Evolutionary conservation across 2,797 vertebrate genomes (phyloP), one percentile per base, ranked within the genome.

Genomic region (Mormyrops attenuatus): DNA sequence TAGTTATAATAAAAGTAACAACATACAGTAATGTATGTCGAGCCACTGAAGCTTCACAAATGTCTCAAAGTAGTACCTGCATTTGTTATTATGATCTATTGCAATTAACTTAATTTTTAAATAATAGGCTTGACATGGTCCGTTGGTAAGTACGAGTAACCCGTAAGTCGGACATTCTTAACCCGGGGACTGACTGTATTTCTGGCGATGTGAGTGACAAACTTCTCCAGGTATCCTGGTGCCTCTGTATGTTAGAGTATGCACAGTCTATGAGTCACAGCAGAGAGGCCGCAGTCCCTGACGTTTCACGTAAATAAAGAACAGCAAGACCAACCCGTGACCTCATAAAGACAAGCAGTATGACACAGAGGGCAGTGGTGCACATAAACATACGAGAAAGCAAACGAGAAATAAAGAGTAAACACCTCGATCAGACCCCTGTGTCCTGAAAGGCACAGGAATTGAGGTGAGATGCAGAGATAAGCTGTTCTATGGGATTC

Each of bases 371-470:
- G 20, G 41, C 77, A 47, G 3, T 3, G 77, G 2, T 8, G 73
- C 88, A 89, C 89, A 86, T 88, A 90, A 88, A 91, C 89, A 89
- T 88, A 90, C 26, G 22, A 86, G 1, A 13, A n/a, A 50, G 41
- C 53, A 0, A 44, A 38, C 0, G n/a, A 30, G 20, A 30, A 85
- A 77, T 15, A 15, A 66, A 80, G 88, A 30, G 49, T 52, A 88
- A 77, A 88, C 66, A 88, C 17, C 17, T 11, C 3, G 20, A 22
- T 38, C 30, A 9, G 49, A 30, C 30, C 30, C 17, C 88, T 34
- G 34, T 20, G 26, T 88, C 44, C 69, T 20, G 52, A 80, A 77
- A 66, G 66, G 47, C 66, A 5, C 47, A 13, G 26, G 47, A n/a
- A 26, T 34, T 15, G 49, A 26, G 22, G 22, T 53, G 22, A 86